Base-by-base conservation (phyloP, 2,888 invertebrate species). In the Julus scandinavius region DNA sequence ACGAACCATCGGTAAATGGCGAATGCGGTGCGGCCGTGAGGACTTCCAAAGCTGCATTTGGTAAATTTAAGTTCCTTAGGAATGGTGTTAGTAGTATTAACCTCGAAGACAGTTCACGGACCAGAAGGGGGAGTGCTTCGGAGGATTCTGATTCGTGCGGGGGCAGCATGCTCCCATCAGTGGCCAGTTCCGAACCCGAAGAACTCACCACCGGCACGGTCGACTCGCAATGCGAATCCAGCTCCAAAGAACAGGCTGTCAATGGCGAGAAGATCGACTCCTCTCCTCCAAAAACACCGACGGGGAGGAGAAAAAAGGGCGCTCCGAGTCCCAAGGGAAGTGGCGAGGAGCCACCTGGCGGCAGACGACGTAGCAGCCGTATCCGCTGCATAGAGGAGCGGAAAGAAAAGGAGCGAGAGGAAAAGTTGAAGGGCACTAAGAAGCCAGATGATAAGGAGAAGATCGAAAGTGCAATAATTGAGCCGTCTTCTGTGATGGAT, bases 341-440 rank as follows among this genome's bases (percentile, higher is more conserved):
- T 41, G 85, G 17, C 29, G 58, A 58, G 45, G 41, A 85, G 38
- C 58, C 50, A 11, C 40, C 20, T 13, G 88, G 85, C 15, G 88
- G 83, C 17, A 40, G 90, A 20, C 88, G 90, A 54, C 88, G 90
- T n/a, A 90, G 90, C 87, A 90, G 89, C 87, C 87, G 90, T 17
- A 90, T 90, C 54, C 89, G 89, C 54, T 89, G 89, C 41, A 88
- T 90, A 29, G 90, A 90, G 38, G 90, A 89, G 86, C 86, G 88
- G 17, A 88, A 88, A 58, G 90, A 89, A 87, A 85, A 89, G 50
- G 89, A 90, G 58, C 88, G 87, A 38, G 89, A 88, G 50, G 88
- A 89, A 40, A 54, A 38, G n/a, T 17, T 50, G 45, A 41, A 50
- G 6, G 86, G 49, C 20, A 17, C 15, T 2, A 41, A 45, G 20